phyloP scores from a whole-genome alignment of 2,797 vertebrate species.

The Clamator glandarius region DNA sequence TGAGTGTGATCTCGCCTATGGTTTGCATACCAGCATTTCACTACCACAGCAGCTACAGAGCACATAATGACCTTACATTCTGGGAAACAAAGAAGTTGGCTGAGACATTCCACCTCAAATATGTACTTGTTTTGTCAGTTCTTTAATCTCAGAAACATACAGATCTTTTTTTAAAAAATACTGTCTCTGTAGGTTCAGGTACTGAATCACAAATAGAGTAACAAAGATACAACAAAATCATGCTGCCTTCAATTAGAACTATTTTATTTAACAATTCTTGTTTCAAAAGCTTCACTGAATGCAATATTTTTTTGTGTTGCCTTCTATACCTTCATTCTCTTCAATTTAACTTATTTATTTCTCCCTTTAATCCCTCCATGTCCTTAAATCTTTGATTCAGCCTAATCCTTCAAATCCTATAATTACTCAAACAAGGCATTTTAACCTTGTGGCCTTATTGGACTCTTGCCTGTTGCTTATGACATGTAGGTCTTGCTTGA shows the following conservation, averaged over 20 bases:
- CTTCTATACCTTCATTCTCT: slow-evolving; percentile 2
- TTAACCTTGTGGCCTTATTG: slow-evolving; percentile 65
- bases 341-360: slow-evolving; percentile 54
- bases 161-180: neutral
- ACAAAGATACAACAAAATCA: neutral
- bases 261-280: neutral
- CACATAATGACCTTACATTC: neutral
- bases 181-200: neutral
- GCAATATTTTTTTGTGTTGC: neutral
- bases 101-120: neutral
- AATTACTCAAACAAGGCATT: slow-evolving; percentile 70
- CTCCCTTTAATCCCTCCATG: slow-evolving; percentile 46
- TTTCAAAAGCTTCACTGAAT: neutral
- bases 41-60: neutral
- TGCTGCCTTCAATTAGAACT: neutral
- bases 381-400: slow-evolving; percentile 51
- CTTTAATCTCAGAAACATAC: neutral
- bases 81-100: neutral
- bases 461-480: slow-evolving; percentile 46
- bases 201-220: neutral
- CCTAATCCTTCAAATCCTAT: slow-evolving; percentile 66
- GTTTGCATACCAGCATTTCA: neutral
- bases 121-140: neutral
- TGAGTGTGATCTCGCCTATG: neutral
- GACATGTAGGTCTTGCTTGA: slow-evolving; percentile 38